Conservation (phyloP, 2,797 vertebrate genomes). For the Sciaenops ocellatus region DNA sequence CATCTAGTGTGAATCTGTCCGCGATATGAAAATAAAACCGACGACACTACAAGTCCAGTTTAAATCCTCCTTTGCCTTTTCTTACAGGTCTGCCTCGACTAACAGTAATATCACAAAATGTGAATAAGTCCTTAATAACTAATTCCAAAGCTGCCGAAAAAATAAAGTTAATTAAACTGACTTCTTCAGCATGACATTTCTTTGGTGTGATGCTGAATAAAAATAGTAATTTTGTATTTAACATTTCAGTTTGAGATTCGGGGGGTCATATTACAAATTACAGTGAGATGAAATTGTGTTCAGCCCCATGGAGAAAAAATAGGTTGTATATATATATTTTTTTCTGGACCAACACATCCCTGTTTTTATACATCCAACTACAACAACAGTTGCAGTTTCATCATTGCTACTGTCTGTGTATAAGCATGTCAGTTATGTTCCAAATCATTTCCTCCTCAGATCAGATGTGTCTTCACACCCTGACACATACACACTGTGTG, state of each 20-base stretch:
- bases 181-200: background rate
- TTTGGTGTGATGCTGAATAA: background rate
- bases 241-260: constrained; percentile 1
- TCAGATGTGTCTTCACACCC: constrained; percentile 37
- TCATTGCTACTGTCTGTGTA: background rate
- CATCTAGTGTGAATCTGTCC: background rate
- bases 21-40: background rate
- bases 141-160: background rate
- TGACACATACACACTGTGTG: constrained; percentile 33
- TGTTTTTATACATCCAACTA: background rate
- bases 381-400: constrained; percentile 5
- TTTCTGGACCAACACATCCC: background rate
- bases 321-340: background rate
- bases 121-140: background rate
- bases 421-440: constrained; percentile 49
- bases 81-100: background rate
- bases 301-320: background rate
- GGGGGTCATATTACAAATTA: background rate
- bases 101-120: background rate
- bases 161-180: constrained; percentile 5
- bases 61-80: background rate
- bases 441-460: constrained; percentile 49
- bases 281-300: background rate
- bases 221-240: background rate
- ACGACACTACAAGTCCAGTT: background rate